Percentiles rank a stretch among this genome's conserved stretches.
Conservation (phyloP, 1,140 invertebrate genomes). For the Panagrolaimus sp. region DNA sequence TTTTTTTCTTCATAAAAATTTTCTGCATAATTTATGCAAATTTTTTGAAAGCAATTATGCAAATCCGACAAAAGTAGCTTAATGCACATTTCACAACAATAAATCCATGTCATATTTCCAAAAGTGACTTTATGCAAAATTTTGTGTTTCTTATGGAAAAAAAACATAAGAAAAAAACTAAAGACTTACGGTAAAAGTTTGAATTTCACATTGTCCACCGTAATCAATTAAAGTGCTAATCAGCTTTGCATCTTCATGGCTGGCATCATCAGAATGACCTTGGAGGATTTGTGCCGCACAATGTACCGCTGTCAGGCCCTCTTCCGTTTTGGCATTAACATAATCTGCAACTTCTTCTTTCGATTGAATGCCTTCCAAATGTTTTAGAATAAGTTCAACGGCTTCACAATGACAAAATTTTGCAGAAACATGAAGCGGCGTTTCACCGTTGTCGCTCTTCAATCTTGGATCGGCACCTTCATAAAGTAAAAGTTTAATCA, state of each 20-base stretch:
- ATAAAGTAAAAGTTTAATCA: slow-evolving; percentile 61
- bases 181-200: slow-evolving; percentile 69
- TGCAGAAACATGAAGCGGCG: slow-evolving; percentile 63
- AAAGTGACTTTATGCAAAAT: no score
- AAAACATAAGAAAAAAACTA: neutral
- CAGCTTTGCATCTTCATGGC: slow-evolving; percentile 79
- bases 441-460: slow-evolving; percentile 69
- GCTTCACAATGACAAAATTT: slow-evolving; percentile 63
- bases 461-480: slow-evolving; percentile 62
- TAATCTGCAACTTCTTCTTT: slow-evolving; percentile 48
- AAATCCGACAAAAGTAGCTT: no score
- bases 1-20: no score
- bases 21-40: no score
- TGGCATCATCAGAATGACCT: slow-evolving; percentile 63
- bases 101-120: no score
- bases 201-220: slow-evolving; percentile 78
- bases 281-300: slow-evolving; percentile 65
- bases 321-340: slow-evolving; percentile 62
- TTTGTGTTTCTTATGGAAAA: neutral
- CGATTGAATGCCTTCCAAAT: slow-evolving; percentile 35
- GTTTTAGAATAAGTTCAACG: slow-evolving; percentile 60
- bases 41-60: no score
- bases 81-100: no score
- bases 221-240: slow-evolving; percentile 79
- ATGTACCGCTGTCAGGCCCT: slow-evolving; percentile 83